These are phyloP conservation scores for Pseudococcus viburni DNA, from an alignment of 2,888 invertebrate genomes.

Conservation along the genomic window DNA sequence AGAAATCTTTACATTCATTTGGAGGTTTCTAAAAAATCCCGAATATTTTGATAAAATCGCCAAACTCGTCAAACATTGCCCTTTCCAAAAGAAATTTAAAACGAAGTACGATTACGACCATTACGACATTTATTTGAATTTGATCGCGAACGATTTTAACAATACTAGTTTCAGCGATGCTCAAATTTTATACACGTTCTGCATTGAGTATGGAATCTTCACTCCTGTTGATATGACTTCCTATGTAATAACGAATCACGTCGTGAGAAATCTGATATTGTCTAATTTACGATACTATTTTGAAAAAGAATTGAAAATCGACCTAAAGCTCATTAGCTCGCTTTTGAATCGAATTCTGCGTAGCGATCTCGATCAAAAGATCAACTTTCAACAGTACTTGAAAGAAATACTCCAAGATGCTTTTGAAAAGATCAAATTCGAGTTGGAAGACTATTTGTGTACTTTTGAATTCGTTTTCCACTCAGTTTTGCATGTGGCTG, in stretches of 20 bases:
- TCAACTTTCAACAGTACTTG: not conserved
- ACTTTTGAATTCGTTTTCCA: not conserved
- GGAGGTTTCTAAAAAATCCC: not conserved
- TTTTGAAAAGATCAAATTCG: not conserved
- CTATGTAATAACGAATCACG: not conserved
- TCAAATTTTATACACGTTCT: not conserved
- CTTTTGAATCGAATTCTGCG: not conserved
- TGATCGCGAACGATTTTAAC: not conserved
- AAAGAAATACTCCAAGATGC: not conserved
- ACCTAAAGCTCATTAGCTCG: not conserved
- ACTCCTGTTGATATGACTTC: not conserved
- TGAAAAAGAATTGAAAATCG: not conserved
- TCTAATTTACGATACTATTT: not conserved
- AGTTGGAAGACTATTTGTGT: not conserved
- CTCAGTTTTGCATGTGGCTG: not conserved
- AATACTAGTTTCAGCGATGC: not conserved
- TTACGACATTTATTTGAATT: not conserved
- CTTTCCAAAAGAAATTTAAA: slow-evolving; percentile 17
- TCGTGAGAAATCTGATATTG: not conserved
- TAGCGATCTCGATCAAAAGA: not conserved
- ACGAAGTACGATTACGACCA: slow-evolving; percentile 17
- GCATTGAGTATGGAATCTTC: not conserved
- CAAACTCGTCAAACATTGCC: not conserved
- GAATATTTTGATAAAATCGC: not conserved
- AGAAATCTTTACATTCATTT: not conserved